Conservation (phyloP, 2,797 vertebrate species). For the Ctenochaetus hawaiiensis region DNA sequence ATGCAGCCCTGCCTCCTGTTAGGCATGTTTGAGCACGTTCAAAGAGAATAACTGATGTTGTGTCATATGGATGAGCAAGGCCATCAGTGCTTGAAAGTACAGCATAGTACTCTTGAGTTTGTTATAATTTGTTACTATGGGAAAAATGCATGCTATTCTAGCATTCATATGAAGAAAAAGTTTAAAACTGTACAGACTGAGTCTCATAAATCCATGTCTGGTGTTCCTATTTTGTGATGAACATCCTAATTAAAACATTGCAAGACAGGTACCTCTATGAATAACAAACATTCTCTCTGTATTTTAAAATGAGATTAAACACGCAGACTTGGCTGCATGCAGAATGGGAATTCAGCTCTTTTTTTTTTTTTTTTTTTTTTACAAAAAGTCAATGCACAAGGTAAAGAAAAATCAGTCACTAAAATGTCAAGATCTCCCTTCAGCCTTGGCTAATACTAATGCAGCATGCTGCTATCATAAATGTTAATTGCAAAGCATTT, state of each 20-base stretch:
- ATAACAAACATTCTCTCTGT: background rate
- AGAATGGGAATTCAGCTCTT: no score
- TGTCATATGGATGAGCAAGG: background rate
- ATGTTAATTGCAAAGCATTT: background rate
- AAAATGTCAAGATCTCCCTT: background rate
- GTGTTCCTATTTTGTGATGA: background rate
- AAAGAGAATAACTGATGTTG: background rate
- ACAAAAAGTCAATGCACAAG: background rate
- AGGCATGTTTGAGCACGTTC: slow-evolving; percentile 1
- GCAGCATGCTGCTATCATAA: slow-evolving; percentile 6
- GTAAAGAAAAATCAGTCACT: background rate
- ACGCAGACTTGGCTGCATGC: background rate
- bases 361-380: no score
- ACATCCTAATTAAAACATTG: background rate
- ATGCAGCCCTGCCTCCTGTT: background rate
- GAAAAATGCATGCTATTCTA: background rate
- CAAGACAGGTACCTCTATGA: background rate
- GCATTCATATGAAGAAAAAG: background rate
- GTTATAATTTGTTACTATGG: background rate
- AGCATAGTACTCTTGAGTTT: background rate
- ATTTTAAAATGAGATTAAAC: background rate
- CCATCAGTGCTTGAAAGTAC: background rate
- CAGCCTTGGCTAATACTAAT: background rate
- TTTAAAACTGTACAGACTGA: background rate
- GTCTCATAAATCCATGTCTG: background rate